These are phyloP conservation scores for Dorcus hopei DNA, from an alignment of 2,888 invertebrate species.

Conservation along the genomic window DNA sequence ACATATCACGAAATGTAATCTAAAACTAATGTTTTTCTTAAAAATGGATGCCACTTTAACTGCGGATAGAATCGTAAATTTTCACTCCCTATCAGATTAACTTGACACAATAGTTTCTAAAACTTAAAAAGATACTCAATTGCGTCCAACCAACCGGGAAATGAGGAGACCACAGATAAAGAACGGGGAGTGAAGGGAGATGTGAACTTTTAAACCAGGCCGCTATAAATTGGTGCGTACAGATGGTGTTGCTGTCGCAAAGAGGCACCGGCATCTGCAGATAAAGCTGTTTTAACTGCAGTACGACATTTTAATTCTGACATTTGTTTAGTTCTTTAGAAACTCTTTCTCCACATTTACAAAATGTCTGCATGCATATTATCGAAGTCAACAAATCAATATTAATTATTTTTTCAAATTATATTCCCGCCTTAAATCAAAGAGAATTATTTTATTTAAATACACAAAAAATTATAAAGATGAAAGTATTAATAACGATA, in stretches of 20 bases:
- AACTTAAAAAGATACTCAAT: slow-evolving; percentile 50
- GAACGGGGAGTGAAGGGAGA: slow-evolving; percentile 32
- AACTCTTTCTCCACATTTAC: background rate
- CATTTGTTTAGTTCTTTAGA: slow-evolving; percentile 32
- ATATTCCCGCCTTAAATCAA: too few relatives aligned
- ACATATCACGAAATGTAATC: background rate
- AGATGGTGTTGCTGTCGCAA: slow-evolving; percentile 46
- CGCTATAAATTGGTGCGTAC: slow-evolving; percentile 47
- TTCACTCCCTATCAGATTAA: slow-evolving; percentile 45
- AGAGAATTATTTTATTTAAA: background rate
- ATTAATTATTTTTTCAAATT: too few relatives aligned
- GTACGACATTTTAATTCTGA: slow-evolving; percentile 46
- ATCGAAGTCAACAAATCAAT: too few relatives aligned
- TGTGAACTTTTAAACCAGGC: slow-evolving; percentile 47
- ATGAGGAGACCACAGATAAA: slow-evolving; percentile 48
- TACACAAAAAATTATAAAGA: slow-evolving; percentile 10
- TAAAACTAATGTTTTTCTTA: background rate
- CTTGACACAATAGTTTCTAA: slow-evolving; percentile 50
- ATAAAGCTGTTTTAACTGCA: slow-evolving; percentile 47
- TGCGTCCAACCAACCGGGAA: slow-evolving; percentile 49
- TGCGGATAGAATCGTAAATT: slow-evolving; percentile 37
- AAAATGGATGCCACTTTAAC: slow-evolving; percentile 16
- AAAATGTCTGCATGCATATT: too few relatives aligned
- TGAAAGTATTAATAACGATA: slow-evolving; percentile 16
- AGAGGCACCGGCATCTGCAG: slow-evolving; percentile 45